Evolutionary conservation across 2,888 invertebrate genomes (phyloP).

Genomic region (Trissoscelio sp.): DNA sequence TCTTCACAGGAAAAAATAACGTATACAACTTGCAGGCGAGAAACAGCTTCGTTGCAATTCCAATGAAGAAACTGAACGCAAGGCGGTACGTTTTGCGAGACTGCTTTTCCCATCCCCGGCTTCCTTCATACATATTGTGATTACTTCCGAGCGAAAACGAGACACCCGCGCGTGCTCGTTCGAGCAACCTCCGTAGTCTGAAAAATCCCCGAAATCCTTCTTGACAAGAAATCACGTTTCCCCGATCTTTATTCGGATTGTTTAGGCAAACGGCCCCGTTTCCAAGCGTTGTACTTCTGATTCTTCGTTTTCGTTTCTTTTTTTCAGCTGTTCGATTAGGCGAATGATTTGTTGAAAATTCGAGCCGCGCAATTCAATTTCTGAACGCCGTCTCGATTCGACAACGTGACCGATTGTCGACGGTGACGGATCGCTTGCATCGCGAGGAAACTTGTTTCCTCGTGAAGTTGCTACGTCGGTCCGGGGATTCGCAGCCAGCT

Average conservation of each 20-base stretch:
- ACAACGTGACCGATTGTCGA: constrained; percentile 75
- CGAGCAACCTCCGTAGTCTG: constrained; percentile 44
- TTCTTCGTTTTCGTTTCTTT: not conserved
- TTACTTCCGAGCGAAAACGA: constrained; percentile 77
- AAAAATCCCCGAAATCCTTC: constrained; percentile 54
- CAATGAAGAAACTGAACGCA: constrained; percentile 79
- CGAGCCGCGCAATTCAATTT: constrained; percentile 44
- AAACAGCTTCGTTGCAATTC: constrained; percentile 80
- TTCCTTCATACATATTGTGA: constrained; percentile 82
- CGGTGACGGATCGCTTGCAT: constrained; percentile 74
- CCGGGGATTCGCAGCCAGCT: constrained; percentile 42
- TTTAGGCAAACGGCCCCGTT: constrained; percentile 8
- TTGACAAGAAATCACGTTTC: constrained; percentile 38
- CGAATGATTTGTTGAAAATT: constrained; percentile 37
- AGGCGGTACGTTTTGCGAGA: constrained; percentile 74
- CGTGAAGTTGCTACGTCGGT: constrained; percentile 70
- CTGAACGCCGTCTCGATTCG: constrained; percentile 59
- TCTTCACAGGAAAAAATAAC: constrained; percentile 67
- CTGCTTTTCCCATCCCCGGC: constrained; percentile 75
- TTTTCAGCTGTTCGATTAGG: constrained; percentile 6
- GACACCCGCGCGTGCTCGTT: constrained; percentile 56
- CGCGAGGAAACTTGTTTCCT: constrained; percentile 72
- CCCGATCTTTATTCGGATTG: constrained; percentile 1
- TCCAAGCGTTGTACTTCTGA: not conserved
- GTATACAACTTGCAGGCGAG: constrained; percentile 75